Evolutionary conservation across 2,888 invertebrate genomes (phyloP).

Genomic region (Scaeva pyrastri): DNA sequence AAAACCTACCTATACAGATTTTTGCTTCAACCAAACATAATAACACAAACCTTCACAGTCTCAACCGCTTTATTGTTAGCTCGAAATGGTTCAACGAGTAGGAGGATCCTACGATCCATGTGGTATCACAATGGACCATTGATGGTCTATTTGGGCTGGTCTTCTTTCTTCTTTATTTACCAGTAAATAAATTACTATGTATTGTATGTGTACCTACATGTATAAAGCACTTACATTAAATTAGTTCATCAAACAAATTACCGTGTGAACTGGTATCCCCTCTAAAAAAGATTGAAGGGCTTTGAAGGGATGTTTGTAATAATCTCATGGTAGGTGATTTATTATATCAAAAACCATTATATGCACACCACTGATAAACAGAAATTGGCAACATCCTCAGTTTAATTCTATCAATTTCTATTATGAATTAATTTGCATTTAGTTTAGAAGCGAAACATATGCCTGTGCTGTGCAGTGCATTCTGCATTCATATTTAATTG

Average conservation of each 20-base stretch:
- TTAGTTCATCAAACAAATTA: conserved; percentile 44
- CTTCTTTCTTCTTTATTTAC: too few species aligned
- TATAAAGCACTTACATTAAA: neutral
- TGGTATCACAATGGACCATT: too few species aligned
- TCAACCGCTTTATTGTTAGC: too few species aligned
- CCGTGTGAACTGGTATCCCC: conserved; percentile 65
- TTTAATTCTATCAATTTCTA: conserved; percentile 47
- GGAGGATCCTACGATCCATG: too few species aligned
- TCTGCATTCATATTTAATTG: neutral
- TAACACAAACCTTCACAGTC: too few species aligned
- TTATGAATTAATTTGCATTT: conserved; percentile 11
- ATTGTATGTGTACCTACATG: too few species aligned
- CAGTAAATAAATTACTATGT: too few species aligned
- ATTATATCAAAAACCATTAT: conserved; percentile 48
- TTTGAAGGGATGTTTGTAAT: conserved; percentile 50
- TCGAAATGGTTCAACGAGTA: too few species aligned
- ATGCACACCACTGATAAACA: conserved; percentile 54
- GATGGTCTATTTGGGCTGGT: too few species aligned
- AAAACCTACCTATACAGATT: too few species aligned
- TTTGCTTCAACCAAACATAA: too few species aligned
- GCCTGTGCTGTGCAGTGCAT: neutral
- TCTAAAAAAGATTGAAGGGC: conserved; percentile 46
- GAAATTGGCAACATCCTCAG: conserved; percentile 72
- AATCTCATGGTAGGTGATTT: too few species aligned
- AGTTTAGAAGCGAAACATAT: conserved; percentile 3